Evolutionary conservation across 2,797 vertebrate species (phyloP).

Genomic region (Mionectes olivaceus): DNA sequence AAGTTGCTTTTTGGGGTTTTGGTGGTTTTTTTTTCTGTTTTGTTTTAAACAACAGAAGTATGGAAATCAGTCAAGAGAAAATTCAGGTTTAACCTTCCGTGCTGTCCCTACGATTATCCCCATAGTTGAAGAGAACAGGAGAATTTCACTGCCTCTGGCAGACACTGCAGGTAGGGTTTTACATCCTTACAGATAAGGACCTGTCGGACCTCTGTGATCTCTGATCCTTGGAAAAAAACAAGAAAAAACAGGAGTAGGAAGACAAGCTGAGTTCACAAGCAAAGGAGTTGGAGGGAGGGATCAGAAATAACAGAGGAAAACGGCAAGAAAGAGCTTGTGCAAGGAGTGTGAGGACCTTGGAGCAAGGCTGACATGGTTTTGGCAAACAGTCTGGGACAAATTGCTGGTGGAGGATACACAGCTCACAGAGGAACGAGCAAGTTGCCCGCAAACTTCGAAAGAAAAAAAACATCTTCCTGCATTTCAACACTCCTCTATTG

Average conservation of each 20-base stretch:
- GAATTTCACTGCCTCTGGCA: background rate
- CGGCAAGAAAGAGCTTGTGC: background rate
- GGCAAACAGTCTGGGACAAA: constrained; percentile 21
- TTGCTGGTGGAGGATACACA: constrained; percentile 5
- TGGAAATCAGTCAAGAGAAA: background rate
- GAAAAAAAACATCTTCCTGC: background rate
- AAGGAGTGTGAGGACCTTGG: background rate
- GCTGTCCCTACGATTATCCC: background rate
- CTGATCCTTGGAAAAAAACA: background rate
- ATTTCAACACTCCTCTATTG: background rate
- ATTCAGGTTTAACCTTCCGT: background rate
- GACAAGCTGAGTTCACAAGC: background rate
- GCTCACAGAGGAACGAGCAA: background rate
- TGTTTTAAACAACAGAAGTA: background rate
- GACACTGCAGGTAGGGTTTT: background rate
- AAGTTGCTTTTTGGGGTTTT: background rate
- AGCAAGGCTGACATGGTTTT: background rate
- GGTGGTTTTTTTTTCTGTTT: background rate
- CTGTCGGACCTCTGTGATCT: background rate
- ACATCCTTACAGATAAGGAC: background rate
- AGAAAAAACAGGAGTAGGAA: background rate
- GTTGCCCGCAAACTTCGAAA: background rate
- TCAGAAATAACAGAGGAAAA: background rate
- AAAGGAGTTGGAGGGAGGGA: background rate
- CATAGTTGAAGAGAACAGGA: background rate